Base-by-base conservation (phyloP, 2,888 invertebrate species). In the Osmoderma eremita region DNA sequence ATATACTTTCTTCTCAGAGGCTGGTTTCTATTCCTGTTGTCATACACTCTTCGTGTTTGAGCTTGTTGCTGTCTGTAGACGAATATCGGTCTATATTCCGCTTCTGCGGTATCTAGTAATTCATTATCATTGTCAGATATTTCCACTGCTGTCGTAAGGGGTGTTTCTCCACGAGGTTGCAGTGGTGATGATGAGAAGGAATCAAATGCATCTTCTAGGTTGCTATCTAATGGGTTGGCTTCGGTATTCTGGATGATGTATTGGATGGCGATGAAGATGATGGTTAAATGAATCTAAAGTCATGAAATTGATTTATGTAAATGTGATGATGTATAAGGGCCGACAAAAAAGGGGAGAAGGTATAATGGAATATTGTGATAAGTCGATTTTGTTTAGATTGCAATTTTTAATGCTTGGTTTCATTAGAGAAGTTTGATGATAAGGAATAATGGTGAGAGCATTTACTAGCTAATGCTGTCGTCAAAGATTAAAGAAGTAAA, bases 21-120 rank as follows among this genome's bases (percentile, higher is more conserved):
- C 10, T 36, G 30, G 30, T 30, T 30, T 10, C 30, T 30, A 30
- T 30, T 30, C n/a, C n/a, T n/a, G n/a, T n/a, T 42, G 12, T 17
- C 13, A 15, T 63, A 48, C 2, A 63, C 12, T 17, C 63, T 48
- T 15, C 18, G 18, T 17, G 49, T 63, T 36, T 38, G 15, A 8
- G 49, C 63, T 24, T 45, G 38, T 63, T 63, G 30, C 38, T 63
- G 18, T 13, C 48, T 49, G 6, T 63, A 63, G n/a, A 18, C 49
- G 36, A 49, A 49, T n/a, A 49, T 30, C 12, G 63, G 63, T 20
- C 49, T 49, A 12, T 15, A 63, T 13, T 30, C 36, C 17, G 15
- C 48, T 2, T n/a, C 0, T 13, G 63, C 48, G 3, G 49, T 49
- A 15, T 30, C 17, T 20, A 63, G 4, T 3, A 15, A 8, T 63